Base-by-base conservation (phyloP, 1,140 invertebrate genomes). In the Phymorhynchus buccinoides region DNA sequence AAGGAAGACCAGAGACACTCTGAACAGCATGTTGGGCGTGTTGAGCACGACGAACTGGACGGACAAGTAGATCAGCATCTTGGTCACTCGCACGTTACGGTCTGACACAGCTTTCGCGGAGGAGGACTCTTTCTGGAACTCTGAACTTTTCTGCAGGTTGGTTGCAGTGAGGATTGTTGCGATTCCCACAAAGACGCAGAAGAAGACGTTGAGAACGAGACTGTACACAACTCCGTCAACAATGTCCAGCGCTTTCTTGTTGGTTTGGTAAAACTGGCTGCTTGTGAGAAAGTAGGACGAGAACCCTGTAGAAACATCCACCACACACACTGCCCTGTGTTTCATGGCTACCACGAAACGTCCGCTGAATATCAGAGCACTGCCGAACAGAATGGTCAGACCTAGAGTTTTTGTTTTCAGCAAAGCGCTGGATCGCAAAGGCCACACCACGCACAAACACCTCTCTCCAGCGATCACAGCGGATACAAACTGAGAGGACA, bases 391-490 rank as follows among this genome's bases (percentile, higher is more conserved):
- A 22, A 80, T 56, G 27, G 62, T 48, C n/a, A 80, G 30, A 12
- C 41, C 79, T 42, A 35, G 56, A 7, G 48, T 80, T 16, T 37
- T 56, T 2, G 79, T 80, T 62, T 80, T 80, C 79, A 80, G 35
- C 18, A 80, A 3, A 12, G 18, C 30, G 14, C 44, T 30, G n/a
- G 79, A 48, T 32, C 44, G n/a, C 6, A 80, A 22, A 30, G 79
- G 79, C 44, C 48, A 56, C 30, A 56, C 30, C 3, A 80, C 79
- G 22, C 79, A 80, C 3, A 80, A 30, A 22, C 79, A 80, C 44
- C 79, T 80, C 52, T 80, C 79, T 16, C 79, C 44, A 16, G 79
- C 44, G n/a, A 80, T 80, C 6, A 80, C 30, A 32, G 44, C 35
- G 44, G 79, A 56, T 18, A 80, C 27, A 35, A 80, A 48, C 52